phyloP scores from a whole-genome alignment of 2,113 vertebrate species.

The Spea bombifrons region DNA sequence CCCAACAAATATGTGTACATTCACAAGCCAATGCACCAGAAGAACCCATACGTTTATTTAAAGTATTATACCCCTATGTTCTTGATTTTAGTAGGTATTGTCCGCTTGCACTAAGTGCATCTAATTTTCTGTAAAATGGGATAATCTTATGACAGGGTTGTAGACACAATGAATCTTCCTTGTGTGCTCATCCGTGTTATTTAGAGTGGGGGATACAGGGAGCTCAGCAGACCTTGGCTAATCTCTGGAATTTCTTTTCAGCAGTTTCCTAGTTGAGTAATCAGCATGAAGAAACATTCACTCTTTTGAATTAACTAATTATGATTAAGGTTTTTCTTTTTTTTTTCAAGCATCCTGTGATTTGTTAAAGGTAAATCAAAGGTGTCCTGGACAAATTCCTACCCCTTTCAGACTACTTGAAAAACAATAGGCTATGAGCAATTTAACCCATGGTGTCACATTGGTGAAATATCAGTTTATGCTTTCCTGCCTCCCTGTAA shows the following conservation, averaged over 20 bases:
- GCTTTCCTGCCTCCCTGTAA: too few species aligned
- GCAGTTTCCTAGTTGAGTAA: slow-evolving; percentile 7
- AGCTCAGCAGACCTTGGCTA: slow-evolving; percentile 22
- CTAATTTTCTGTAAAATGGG: neutral
- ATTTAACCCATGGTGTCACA: neutral
- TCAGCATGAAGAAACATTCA: neutral
- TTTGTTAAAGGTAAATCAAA: neutral
- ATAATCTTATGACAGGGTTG: neutral
- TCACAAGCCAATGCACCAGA: too few species aligned
- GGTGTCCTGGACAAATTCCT: slow-evolving; percentile 7
- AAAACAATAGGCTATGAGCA: slow-evolving; percentile 21
- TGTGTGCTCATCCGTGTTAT: slow-evolving; percentile 3
- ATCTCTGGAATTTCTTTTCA: slow-evolving; percentile 20
- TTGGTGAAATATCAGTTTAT: too few species aligned
- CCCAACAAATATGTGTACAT: too few species aligned
- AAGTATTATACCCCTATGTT: neutral
- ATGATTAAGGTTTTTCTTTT: neutral
- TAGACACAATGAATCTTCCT: slow-evolving; percentile 1
- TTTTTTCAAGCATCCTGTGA: neutral
- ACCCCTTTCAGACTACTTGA: neutral
- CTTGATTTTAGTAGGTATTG: neutral
- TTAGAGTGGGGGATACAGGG: slow-evolving; percentile 3
- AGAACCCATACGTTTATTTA: neutral
- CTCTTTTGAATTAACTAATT: slow-evolving; percentile 13
- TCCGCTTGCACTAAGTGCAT: neutral